Percentiles rank a stretch among this genome's conserved stretches.
Conservation (phyloP, 1,140 invertebrate species). For the Homalodisca vitripennis region DNA sequence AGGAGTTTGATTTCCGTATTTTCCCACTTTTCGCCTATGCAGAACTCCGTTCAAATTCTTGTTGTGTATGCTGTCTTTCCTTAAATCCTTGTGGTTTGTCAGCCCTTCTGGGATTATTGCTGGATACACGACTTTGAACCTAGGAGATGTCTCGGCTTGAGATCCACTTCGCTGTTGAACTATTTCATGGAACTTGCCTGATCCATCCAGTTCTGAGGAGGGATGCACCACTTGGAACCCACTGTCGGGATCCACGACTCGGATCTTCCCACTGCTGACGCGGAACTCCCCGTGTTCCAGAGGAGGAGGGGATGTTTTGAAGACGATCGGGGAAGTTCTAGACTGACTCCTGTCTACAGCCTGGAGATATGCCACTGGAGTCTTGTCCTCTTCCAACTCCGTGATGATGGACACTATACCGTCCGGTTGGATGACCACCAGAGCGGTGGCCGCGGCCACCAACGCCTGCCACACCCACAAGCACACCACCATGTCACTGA, state of each 20-base stretch:
- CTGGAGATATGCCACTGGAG: not conserved
- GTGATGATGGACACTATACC: slow-evolving; percentile 14
- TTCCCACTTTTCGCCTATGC: not conserved
- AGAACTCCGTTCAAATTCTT: not conserved
- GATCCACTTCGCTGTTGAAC: not conserved
- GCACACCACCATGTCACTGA: not conserved
- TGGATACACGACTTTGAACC: slow-evolving; percentile 2
- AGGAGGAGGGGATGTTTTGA: not conserved
- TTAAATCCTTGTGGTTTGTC: not conserved
- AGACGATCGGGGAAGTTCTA: not conserved
- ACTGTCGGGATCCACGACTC: slow-evolving; percentile 5
- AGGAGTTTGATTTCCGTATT: slow-evolving; percentile 18
- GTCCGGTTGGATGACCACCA: not conserved
- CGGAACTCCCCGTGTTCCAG: not conserved
- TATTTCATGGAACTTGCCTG: not conserved
- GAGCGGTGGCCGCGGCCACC: not conserved
- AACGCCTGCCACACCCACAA: not conserved
- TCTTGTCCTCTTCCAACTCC: slow-evolving; percentile 4
- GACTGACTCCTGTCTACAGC: not conserved
- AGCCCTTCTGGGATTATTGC: not conserved
- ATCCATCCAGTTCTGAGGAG: not conserved
- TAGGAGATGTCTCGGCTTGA: not conserved
- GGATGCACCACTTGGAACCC: slow-evolving; percentile 5
- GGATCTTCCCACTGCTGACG: not conserved
- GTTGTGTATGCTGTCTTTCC: too few relatives aligned